Percentiles rank a stretch among this genome's conserved stretches.
Conservation (phyloP, 2,113 vertebrate species). For the Coturnix japonica region DNA sequence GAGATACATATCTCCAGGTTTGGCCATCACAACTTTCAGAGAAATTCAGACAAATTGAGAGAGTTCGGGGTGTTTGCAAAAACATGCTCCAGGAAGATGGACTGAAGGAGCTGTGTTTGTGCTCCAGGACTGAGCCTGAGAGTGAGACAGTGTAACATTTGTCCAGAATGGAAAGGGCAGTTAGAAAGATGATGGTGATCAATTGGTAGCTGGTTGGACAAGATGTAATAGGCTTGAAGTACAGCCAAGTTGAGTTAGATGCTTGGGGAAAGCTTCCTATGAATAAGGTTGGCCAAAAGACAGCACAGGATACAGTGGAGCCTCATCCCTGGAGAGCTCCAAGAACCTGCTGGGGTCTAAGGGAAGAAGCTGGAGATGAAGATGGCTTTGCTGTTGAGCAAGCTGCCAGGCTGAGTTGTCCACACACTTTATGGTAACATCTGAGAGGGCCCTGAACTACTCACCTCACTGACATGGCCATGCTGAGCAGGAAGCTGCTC, state of each 20-base stretch:
- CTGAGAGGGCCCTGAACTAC: background rate
- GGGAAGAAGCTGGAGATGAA: background rate
- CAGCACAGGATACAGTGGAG: background rate
- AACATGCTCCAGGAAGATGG: slow-evolving; percentile 28
- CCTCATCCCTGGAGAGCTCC: background rate
- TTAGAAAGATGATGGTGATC: slow-evolving; percentile 15
- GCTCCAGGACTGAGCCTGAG: slow-evolving; percentile 12
- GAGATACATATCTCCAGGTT: slow-evolving; percentile 8
- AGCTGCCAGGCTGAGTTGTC: background rate
- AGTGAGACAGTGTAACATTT: background rate
- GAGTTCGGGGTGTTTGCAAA: slow-evolving; percentile 43
- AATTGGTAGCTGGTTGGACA: background rate
- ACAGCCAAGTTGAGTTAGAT: slow-evolving; percentile 21
- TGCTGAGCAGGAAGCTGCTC: background rate
- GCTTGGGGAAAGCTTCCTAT: slow-evolving; percentile 3
- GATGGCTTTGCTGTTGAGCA: background rate
- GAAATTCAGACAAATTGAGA: slow-evolving; percentile 41
- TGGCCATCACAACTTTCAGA: slow-evolving; percentile 7
- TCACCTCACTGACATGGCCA: rapidly evolving
- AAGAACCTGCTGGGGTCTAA: background rate
- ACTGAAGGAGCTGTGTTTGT: slow-evolving; percentile 28
- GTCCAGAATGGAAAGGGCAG: background rate
- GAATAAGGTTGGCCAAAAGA: background rate
- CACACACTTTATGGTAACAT: background rate
- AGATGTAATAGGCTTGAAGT: slow-evolving; percentile 26